These are phyloP conservation scores for Tolmerus cingulatus DNA, from an alignment of 2,888 invertebrate species.

Conservation along the genomic window DNA sequence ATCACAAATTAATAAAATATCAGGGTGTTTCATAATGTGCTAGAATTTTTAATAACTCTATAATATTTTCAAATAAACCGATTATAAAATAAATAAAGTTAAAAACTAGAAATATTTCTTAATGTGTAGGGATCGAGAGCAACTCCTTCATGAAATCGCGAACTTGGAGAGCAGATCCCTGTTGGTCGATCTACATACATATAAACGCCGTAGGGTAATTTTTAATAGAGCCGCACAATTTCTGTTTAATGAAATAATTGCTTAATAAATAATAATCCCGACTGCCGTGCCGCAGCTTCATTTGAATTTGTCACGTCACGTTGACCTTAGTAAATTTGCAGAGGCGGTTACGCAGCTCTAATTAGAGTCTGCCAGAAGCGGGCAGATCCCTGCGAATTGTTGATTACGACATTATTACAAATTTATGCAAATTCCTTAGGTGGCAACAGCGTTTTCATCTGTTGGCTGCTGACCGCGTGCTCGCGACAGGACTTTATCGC, in stretches of 20 bases:
- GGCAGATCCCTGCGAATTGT: not conserved
- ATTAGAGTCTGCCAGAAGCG: not conserved
- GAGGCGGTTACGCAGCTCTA: not conserved
- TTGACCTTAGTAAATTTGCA: not conserved
- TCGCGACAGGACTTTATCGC: not conserved
- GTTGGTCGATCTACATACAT: too few species aligned
- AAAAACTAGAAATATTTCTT: too few species aligned
- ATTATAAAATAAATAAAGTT: too few species aligned
- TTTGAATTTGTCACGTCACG: constrained; percentile 9
- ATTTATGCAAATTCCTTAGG: constrained; percentile 14
- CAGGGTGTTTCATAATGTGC: too few species aligned
- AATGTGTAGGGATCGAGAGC: too few species aligned
- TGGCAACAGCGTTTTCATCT: not conserved
- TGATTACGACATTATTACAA: not conserved
- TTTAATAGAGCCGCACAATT: not conserved
- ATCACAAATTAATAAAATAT: too few species aligned
- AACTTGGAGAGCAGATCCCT: too few species aligned
- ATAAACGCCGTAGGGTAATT: too few species aligned
- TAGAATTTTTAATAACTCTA: too few species aligned
- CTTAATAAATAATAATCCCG: not conserved
- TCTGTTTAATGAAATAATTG: not conserved
- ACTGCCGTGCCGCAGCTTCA: not conserved
- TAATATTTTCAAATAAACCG: too few species aligned
- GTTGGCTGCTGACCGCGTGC: not conserved
- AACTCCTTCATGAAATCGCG: too few species aligned